Conservation (phyloP, 92 coral and sea anemone species). For the Epizoanthus rinbou region DNA sequence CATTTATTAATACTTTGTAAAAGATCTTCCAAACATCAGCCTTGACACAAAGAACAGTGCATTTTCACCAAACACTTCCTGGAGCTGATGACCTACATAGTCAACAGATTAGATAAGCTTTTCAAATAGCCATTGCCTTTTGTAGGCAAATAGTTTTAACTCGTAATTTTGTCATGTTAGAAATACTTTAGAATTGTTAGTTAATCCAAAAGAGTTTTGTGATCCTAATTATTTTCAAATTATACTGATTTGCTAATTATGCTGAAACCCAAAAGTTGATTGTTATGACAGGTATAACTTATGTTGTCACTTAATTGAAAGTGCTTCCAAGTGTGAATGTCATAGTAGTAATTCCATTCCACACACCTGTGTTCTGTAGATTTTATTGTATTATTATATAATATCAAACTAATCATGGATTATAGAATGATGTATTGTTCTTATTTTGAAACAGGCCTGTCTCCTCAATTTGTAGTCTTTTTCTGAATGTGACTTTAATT, state of each 20-base stretch:
- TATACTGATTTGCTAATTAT: no score
- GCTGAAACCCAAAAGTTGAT: no score
- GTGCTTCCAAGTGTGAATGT: background rate
- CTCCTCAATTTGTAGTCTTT: no score
- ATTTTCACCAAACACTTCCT: background rate
- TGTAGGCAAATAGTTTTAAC: no score
- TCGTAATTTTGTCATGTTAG: no score
- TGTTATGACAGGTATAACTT: no score
- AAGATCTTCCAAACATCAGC: background rate
- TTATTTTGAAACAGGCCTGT: no score
- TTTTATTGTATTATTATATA: constrained; percentile 6
- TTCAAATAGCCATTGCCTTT: background rate
- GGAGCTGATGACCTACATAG: constrained; percentile 3
- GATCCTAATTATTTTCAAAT: no score
- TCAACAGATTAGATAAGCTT: constrained; percentile 19
- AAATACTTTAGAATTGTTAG: no score
- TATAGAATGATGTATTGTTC: no score
- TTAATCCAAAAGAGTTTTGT: no score
- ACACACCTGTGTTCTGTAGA: constrained; percentile 38
- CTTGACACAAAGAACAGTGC: background rate
- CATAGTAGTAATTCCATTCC: background rate
- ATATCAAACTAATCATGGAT: background rate
- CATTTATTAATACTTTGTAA: background rate
- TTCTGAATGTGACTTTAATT: no score
- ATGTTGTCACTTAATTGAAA: background rate